Base-by-base conservation (phyloP, 2,113 vertebrate species). In the Ciconia maguari region DNA sequence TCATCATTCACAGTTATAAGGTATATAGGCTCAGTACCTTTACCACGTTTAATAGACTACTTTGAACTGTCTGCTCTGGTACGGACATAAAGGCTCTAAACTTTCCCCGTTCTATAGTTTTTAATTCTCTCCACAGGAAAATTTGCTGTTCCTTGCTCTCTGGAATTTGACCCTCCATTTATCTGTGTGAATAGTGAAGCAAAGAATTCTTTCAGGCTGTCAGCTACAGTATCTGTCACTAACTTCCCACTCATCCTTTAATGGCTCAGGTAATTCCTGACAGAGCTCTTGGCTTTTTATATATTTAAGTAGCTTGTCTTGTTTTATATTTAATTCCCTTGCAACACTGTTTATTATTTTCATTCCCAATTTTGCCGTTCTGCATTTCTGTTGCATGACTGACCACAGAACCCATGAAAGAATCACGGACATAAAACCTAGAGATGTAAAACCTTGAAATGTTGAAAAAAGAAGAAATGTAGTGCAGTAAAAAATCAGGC, bases 141-240 rank as follows among this genome's bases (percentile, higher is more conserved):
- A 80, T 24, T 48, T 58, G 65, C 21, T 49, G 29, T 87, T 89
- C 49, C 38, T 90, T 91, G 36, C 30, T 69, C 49, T 90, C 65
- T 91, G 48, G 44, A 41, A 74, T 76, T 76, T 95, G 57, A 89
- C 41, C 19, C 3, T 94, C 20, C 3, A 1, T 89, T 94, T 89
- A 77, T 91, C 72, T 93, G 44, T 25, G 19, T 83, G 71, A 83
- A 90, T 91, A 95, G 78, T 71, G 36, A 95, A 94, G 75, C 7
- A 57, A 80, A 79, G 21, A 61, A 65, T 91, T 76, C 26, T 91
- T 96, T 83, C 57, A 88, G 36, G 15, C 49, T 93, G 75, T 80
- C 85, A 94, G 22, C 41, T 65, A 34, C 27, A 54, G 32, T 87
- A 76, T 90, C 70, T 89, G 57, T 90, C 75, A 41, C 66, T 76